These are phyloP conservation scores for Numenius phaeopus DNA, from an alignment of 2,797 vertebrate species.

Conservation along the genomic window DNA sequence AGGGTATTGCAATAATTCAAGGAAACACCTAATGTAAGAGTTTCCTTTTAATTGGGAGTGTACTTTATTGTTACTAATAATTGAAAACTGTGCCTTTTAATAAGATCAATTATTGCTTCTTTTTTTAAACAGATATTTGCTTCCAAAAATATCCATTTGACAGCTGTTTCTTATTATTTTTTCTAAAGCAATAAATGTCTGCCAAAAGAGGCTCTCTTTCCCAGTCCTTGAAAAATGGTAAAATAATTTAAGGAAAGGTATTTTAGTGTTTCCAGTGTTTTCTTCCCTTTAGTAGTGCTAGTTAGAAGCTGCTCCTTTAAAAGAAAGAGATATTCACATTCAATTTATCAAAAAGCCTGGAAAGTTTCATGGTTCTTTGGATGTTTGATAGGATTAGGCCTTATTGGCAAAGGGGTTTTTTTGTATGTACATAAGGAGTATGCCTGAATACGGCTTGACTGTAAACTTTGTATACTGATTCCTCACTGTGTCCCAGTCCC, in stretches of 20 bases:
- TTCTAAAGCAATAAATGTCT: neutral
- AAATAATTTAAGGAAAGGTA: neutral
- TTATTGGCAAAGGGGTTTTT: neutral
- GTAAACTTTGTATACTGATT: neutral
- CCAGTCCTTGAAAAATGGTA: neutral
- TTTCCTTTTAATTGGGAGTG: neutral
- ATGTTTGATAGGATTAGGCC: neutral
- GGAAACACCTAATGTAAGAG: neutral
- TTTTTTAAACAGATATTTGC: neutral
- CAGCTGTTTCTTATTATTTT: neutral
- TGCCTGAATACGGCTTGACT: neutral
- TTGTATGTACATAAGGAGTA: accelerated
- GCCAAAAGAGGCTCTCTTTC: neutral
- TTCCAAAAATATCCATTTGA: neutral
- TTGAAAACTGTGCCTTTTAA: neutral
- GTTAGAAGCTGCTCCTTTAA: neutral
- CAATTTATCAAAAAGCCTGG: neutral
- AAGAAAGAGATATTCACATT: neutral
- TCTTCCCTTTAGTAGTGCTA: neutral
- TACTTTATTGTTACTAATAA: neutral
- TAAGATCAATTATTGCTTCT: accelerated
- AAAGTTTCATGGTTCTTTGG: neutral
- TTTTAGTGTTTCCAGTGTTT: neutral
- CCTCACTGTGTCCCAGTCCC: neutral
- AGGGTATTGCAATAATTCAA: neutral